phyloP scores from a whole-genome alignment of 2,888 invertebrate genomes.

The Achlya flavicornis region DNA sequence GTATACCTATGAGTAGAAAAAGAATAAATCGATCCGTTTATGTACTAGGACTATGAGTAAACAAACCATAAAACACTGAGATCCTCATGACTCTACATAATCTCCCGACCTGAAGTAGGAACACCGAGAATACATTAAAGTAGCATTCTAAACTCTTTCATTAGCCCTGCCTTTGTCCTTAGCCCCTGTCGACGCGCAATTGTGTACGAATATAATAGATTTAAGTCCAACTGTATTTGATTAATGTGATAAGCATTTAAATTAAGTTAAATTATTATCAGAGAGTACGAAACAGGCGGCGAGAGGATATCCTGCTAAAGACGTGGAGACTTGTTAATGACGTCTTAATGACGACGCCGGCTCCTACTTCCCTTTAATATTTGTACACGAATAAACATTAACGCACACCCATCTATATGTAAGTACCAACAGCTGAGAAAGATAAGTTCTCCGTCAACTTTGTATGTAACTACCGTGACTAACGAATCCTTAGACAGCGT shows the following conservation, averaged over 20 bases:
- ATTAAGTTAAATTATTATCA: slow-evolving; percentile 38
- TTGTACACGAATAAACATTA: slow-evolving; percentile 20
- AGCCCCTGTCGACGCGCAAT: slow-evolving; percentile 32
- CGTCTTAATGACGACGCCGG: slow-evolving; percentile 49
- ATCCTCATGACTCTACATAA: slow-evolving; percentile 10
- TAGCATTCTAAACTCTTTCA: slow-evolving; percentile 20
- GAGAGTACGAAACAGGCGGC: slow-evolving; percentile 26
- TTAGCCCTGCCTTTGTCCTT: slow-evolving; percentile 25
- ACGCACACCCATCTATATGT: slow-evolving; percentile 11
- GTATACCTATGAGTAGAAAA: neutral
- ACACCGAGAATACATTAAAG: slow-evolving; percentile 5
- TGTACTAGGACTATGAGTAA: neutral
- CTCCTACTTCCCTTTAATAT: slow-evolving; percentile 29
- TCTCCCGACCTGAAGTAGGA: neutral
- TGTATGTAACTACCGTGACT: neutral
- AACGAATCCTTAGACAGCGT: neutral
- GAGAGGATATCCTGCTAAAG: slow-evolving; percentile 45
- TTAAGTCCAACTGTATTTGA: slow-evolving; percentile 26
- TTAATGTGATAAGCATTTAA: slow-evolving; percentile 28
- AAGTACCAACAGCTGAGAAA: neutral
- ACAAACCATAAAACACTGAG: slow-evolving; percentile 10
- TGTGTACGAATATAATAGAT: slow-evolving; percentile 18
- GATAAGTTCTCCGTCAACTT: neutral
- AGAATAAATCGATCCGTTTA: neutral
- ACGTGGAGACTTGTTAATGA: slow-evolving; percentile 56